A percentile compares a stretch with the other conserved stretches of the same genome.
These are phyloP conservation scores for Stenopsyche tienmushanensis DNA, from an alignment of 1,140 invertebrate species.

Conservation along the genomic window DNA sequence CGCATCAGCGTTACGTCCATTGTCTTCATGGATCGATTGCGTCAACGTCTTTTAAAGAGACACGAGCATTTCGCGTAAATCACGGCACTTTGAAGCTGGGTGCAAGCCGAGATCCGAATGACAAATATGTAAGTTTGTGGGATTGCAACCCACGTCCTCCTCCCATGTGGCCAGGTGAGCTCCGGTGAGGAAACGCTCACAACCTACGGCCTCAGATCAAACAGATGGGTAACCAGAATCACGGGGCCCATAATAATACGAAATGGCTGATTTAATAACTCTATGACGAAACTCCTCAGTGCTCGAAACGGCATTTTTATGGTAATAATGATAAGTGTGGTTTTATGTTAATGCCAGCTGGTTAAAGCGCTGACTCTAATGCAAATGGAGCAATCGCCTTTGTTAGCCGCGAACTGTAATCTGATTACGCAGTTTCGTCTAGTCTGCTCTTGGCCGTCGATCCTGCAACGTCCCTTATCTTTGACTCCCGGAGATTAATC, in stretches of 20 bases:
- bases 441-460: no score
- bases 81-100: background rate
- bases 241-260: background rate
- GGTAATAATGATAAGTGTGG: background rate
- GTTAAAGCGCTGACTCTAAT: no score
- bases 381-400: no score
- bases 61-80: background rate
- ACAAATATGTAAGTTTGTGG: constrained; percentile 7
- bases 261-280: constrained; percentile 2
- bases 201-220: background rate
- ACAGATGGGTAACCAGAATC: background rate
- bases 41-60: background rate
- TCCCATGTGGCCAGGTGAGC: background rate
- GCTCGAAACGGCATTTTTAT: constrained; percentile 11
- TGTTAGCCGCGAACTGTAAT: no score
- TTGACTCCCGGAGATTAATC: no score
- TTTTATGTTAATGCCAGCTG: no score
- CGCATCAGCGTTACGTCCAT: no score
- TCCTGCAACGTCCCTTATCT: no score
- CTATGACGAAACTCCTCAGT: background rate
- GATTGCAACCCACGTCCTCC: background rate
- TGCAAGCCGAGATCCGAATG: background rate
- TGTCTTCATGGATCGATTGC: no score
- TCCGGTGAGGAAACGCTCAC: background rate
- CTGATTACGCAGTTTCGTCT: no score